Conservation (phyloP, 2,888 invertebrate species). For the Ochlodes sylvanus region DNA sequence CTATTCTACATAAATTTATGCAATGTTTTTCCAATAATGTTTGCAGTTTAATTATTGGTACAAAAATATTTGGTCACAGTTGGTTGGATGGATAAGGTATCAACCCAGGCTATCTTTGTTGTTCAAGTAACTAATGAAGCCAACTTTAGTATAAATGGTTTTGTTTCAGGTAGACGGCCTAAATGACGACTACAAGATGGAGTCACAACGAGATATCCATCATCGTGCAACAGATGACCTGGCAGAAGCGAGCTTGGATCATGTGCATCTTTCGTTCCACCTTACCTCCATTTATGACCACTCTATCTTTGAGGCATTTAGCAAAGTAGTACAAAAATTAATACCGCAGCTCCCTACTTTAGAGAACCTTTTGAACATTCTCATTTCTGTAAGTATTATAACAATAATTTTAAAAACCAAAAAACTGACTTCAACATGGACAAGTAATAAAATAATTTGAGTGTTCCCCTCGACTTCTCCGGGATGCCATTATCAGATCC, state of each 20-base stretch:
- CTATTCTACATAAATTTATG: too few relatives aligned
- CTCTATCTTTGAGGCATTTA: conserved; percentile 99
- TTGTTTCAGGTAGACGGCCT: conserved; percentile 94
- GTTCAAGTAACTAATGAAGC: too few relatives aligned
- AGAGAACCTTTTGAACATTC: conserved; percentile 98
- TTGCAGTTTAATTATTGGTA: too few relatives aligned
- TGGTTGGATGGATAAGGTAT: too few relatives aligned
- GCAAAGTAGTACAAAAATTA: conserved; percentile 99
- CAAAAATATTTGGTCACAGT: too few relatives aligned
- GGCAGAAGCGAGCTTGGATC: conserved; percentile 93
- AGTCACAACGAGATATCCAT: conserved; percentile 99
- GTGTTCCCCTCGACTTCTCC: too few relatives aligned
- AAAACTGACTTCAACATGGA: too few relatives aligned
- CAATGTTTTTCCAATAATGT: too few relatives aligned
- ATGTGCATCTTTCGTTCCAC: conserved; percentile 97
- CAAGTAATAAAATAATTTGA: too few relatives aligned
- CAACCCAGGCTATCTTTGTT: too few relatives aligned
- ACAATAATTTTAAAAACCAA: too few relatives aligned
- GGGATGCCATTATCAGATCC: too few relatives aligned
- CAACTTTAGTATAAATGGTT: neutral
- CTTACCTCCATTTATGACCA: conserved; percentile 99
- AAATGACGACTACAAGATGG: conserved; percentile 99
- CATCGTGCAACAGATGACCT: conserved; percentile 98
- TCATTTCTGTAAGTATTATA: conserved; percentile 94
- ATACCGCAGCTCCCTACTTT: conserved; percentile 98